Evolutionary conservation across 2,888 invertebrate species (phyloP).

Genomic region (Geotrupes spiniger): DNA sequence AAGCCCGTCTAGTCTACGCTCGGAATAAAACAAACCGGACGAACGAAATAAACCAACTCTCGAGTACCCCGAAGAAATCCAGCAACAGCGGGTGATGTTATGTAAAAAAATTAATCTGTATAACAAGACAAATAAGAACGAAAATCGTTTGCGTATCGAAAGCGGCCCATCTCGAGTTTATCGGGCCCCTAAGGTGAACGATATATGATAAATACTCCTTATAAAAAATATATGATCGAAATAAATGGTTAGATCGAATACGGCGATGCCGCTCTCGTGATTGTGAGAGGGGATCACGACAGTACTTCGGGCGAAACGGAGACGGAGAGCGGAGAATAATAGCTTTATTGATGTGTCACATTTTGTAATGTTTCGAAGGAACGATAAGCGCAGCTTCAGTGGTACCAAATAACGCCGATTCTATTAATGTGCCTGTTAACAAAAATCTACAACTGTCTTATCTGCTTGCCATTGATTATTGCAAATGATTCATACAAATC

Average conservation of each 20-base stretch:
- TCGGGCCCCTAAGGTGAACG: conserved; percentile 33
- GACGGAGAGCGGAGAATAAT: conserved; percentile 7
- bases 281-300: conserved; percentile 1
- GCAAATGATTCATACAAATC: too few relatives aligned
- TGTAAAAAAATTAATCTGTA: conserved; percentile 22
- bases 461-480: too few relatives aligned
- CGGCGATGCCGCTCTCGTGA: conserved; percentile 8
- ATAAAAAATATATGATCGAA: conserved; percentile 44
- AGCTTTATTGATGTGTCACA: conserved; percentile 8
- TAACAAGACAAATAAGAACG: conserved; percentile 24
- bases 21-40: conserved; percentile 31
- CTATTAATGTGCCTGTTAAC: too few relatives aligned
- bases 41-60: conserved; percentile 31
- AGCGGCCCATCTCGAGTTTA: conserved; percentile 27
- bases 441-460: too few relatives aligned
- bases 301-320: not conserved
- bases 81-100: conserved; percentile 20
- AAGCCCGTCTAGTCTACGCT: conserved; percentile 31
- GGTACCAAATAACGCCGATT: too few relatives aligned
- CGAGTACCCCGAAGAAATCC: conserved; percentile 27
- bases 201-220: conserved; percentile 44
- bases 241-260: conserved; percentile 42
- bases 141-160: conserved; percentile 27
- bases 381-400: too few relatives aligned
- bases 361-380: conserved; percentile 4